Percentiles rank a stretch among this genome's conserved stretches.
These are phyloP conservation scores for Rhodinocichla rosea DNA, from an alignment of 2,113 vertebrate species.

Conservation along the genomic window DNA sequence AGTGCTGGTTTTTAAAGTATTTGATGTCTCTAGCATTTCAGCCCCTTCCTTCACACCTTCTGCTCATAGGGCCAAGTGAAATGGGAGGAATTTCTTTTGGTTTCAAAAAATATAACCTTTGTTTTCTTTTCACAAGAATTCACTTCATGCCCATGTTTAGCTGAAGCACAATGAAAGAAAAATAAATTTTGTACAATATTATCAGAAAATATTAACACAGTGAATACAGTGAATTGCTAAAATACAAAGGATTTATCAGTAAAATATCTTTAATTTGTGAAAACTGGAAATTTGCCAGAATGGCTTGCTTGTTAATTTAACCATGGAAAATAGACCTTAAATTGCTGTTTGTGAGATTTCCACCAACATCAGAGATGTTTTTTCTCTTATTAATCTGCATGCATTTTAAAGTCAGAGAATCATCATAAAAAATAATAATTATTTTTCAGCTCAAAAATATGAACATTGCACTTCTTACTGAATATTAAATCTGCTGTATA, in stretches of 20 bases:
- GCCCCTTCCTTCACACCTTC: conserved; percentile 51
- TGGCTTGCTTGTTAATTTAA: neutral
- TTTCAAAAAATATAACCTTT: conserved; percentile 5
- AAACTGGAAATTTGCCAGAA: conserved; percentile 28
- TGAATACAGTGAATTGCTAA: neutral
- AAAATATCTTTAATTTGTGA: conserved; percentile 11
- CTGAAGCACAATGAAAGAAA: neutral
- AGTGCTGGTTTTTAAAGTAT: conserved; percentile 41
- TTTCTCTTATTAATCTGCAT: neutral
- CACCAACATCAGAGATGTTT: neutral
- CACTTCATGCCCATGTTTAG: neutral
- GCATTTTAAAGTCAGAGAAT: neutral
- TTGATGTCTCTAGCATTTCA: conserved; percentile 57
- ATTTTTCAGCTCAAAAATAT: neutral
- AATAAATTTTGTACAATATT: neutral
- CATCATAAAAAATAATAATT: neutral
- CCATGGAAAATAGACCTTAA: neutral
- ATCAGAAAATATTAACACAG: neutral
- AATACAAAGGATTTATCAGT: conserved; percentile 9
- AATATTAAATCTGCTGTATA: neutral
- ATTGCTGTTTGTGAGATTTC: neutral
- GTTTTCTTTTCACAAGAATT: conserved; percentile 46
- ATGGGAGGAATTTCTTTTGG: conserved; percentile 26
- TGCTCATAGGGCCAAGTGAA: conserved; percentile 27
- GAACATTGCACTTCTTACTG: neutral